These are phyloP conservation scores for Lepeophtheirus nordmannii DNA, from an alignment of 2,888 invertebrate genomes.

Conservation along the genomic window DNA sequence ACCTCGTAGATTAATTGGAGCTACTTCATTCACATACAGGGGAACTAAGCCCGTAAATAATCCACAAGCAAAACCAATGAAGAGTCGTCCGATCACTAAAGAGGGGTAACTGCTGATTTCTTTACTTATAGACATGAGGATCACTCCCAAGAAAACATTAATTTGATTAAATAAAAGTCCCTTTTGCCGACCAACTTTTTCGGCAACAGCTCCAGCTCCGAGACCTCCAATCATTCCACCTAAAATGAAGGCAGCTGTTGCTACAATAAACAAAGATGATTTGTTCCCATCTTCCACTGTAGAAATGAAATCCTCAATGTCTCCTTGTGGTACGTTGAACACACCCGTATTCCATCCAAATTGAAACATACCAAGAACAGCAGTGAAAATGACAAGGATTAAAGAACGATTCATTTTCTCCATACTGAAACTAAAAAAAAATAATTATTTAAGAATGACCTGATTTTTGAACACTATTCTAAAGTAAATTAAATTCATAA, in stretches of 20 bases:
- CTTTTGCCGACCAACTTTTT: conserved; percentile 44
- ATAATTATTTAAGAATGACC: no score
- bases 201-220: conserved; percentile 32
- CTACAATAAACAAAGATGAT: conserved; percentile 29
- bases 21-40: conserved; percentile 73
- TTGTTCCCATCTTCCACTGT: conserved; percentile 27
- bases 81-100: conserved; percentile 55
- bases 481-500: no score
- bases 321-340: conserved; percentile 23
- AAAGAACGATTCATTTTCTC: neutral
- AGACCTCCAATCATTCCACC: conserved; percentile 39
- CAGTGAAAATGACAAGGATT: conserved; percentile 17
- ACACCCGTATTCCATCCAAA: conserved; percentile 31
- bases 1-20: conserved; percentile 62
- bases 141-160: conserved; percentile 51
- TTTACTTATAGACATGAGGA: conserved; percentile 50
- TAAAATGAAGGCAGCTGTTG: conserved; percentile 38
- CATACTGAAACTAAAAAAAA: no score
- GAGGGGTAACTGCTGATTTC: conserved; percentile 53
- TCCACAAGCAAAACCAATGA: conserved; percentile 66
- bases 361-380: conserved; percentile 25
- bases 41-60: conserved; percentile 71
- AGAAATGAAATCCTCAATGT: conserved; percentile 29
- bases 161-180: conserved; percentile 63
- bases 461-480: no score